Conservation (phyloP, 1,140 invertebrate species). For the Drosophila lini region DNA sequence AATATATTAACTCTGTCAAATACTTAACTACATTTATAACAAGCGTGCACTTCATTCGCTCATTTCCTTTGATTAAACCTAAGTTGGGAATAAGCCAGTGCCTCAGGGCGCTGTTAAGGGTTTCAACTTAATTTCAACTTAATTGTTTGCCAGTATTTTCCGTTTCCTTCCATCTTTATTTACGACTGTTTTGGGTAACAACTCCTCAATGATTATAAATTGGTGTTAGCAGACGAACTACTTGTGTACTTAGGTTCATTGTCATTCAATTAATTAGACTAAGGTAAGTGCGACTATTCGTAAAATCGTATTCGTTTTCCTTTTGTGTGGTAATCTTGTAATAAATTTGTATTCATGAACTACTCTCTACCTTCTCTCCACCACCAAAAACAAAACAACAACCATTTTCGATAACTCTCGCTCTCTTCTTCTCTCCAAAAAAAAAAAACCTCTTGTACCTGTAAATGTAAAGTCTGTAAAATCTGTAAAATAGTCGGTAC, state of each 20-base stretch:
- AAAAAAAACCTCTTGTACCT: conserved; percentile 5
- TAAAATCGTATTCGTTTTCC: conserved; percentile 39
- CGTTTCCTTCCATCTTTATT: conserved; percentile 14
- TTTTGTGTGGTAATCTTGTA: conserved; percentile 71
- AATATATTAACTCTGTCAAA: conserved; percentile 33
- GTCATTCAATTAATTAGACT: conserved; percentile 52
- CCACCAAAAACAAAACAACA: conserved; percentile 31
- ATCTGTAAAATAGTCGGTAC: conserved; percentile 13
- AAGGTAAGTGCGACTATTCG: conserved; percentile 69
- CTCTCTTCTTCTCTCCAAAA: conserved; percentile 9
- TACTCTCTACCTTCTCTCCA: conserved; percentile 25
- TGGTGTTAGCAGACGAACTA: conserved; percentile 53
- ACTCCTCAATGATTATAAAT: conserved; percentile 31
- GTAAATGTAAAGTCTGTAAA: conserved; percentile 15
- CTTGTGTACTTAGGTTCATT: conserved; percentile 56
- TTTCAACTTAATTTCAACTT: neutral
- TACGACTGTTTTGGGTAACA: conserved; percentile 51
- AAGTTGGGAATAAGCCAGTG: conserved; percentile 5
- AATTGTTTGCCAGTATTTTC: conserved; percentile 12
- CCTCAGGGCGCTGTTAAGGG: neutral
- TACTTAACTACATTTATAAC: conserved; percentile 18
- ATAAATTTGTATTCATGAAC: conserved; percentile 66
- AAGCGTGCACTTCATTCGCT: conserved; percentile 54
- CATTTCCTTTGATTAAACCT: conserved; percentile 39
- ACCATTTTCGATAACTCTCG: conserved; percentile 49